Percentiles rank a stretch among this genome's conserved stretches.
Conservation (phyloP, 2,888 invertebrate genomes). For the Ochropleura plecta region DNA sequence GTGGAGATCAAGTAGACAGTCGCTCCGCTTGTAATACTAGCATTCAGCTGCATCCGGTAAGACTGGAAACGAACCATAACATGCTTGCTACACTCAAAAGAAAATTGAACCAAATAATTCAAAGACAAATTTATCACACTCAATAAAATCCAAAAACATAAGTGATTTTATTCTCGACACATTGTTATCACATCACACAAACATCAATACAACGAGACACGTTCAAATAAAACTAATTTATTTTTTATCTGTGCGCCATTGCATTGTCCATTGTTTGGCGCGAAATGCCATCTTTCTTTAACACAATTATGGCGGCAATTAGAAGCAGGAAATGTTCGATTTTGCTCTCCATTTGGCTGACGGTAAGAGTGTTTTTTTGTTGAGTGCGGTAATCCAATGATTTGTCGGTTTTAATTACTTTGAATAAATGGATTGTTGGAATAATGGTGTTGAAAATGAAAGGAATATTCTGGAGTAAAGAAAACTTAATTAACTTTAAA, state of each 20-base stretch:
- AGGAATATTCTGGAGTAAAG: constrained; percentile 11
- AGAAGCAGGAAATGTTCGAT: constrained; percentile 64
- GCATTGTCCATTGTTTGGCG: constrained; percentile 69
- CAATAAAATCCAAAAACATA: constrained; percentile 17
- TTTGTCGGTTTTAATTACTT: constrained; percentile 24
- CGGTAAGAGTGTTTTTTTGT: constrained; percentile 64
- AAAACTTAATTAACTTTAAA: too few relatives aligned
- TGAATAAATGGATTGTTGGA: not conserved
- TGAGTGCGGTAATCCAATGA: constrained; percentile 33
- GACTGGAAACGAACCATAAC: too few relatives aligned
- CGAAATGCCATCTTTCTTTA: constrained; percentile 64
- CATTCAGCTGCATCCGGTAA: too few relatives aligned
- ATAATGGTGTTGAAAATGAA: constrained; percentile 16
- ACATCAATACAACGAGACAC: constrained; percentile 50
- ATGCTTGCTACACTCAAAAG: not conserved
- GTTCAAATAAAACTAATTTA: constrained; percentile 66
- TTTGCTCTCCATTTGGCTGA: constrained; percentile 59
- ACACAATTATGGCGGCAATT: constrained; percentile 63
- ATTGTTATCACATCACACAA: constrained; percentile 63
- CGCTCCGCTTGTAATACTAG: too few relatives aligned
- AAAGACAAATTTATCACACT: constrained; percentile 1
- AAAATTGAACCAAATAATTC: not conserved
- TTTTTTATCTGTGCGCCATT: constrained; percentile 67
- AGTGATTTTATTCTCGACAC: constrained; percentile 52
- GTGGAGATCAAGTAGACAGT: too few relatives aligned